Base-by-base conservation (phyloP, 1,140 invertebrate genomes). In the Procambarus clarkii region DNA sequence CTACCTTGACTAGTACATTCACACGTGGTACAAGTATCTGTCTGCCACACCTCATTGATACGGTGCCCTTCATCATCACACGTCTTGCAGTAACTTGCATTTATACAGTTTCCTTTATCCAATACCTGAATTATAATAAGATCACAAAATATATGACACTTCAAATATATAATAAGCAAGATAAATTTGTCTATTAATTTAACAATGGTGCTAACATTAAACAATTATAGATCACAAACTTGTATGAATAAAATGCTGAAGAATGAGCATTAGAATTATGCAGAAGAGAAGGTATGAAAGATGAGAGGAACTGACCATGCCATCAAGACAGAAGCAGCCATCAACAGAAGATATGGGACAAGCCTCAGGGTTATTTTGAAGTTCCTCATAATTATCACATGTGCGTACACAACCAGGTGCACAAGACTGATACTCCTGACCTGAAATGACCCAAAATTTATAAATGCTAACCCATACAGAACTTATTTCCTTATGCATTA, bases 251-350 rank as follows among this genome's bases (percentile, higher is more conserved):
- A 34, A 34, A 34, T 34, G 34, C 34, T 34, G 1, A 34, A 34
- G 34, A 34, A 34, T 34, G 34, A 34, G 18, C 18, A 64, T 4
- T 18, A 21, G 18, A 64, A 4, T 64, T 21, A 4, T 64, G 13
- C 13, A 64, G 13, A 64, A 18, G 13, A 64, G 5, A 18, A 15
- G 44, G 9, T 48, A 50, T 18, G 60, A 45, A 44, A 54, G 5
- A 81, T 24, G 0, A 50, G 94, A 92, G n/a, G 93, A 48, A 76
- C 94, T 93, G 58, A 97, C 96, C 94, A 96, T 95, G 82, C 96
- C 96, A 76, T 95, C 93, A 2, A 97, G 96, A 95, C 98, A 98
- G 95, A 97, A 97, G 94, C 98, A 98, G 8, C 97, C 97, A 94
- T 98, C 97, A 48, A 94, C 48, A 95, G 94, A 86, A 95, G 95